A percentile compares a stretch with the other conserved stretches of the same genome.
phyloP scores from a whole-genome alignment of 2,113 vertebrate genomes.

The Oostethus manadensis region DNA sequence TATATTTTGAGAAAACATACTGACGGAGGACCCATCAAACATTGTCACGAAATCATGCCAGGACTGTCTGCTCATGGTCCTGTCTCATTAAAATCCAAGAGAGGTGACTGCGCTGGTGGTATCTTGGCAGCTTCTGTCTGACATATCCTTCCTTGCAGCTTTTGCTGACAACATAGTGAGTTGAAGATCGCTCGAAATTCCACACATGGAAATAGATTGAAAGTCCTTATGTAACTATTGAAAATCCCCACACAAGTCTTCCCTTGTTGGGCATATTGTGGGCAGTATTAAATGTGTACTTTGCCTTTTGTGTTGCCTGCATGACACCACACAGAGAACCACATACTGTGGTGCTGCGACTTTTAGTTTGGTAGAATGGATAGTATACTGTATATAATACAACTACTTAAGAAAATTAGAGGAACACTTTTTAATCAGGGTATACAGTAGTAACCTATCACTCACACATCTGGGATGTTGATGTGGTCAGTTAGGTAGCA shows the following conservation, averaged over 20 bases:
- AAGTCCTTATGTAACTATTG: slow-evolving; percentile 37
- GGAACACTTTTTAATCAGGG: too few relatives aligned
- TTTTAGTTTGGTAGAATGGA: too few relatives aligned
- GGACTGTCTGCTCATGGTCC: slow-evolving; percentile 37
- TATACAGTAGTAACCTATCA: too few relatives aligned
- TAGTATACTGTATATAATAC: too few relatives aligned
- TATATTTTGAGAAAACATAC: slow-evolving; percentile 29
- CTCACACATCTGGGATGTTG: too few relatives aligned
- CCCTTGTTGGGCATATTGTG: neutral
- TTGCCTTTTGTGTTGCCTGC: too few relatives aligned
- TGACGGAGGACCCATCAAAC: slow-evolving; percentile 10
- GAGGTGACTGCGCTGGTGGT: slow-evolving; percentile 17
- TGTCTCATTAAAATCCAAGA: slow-evolving; percentile 50
- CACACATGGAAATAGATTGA: slow-evolving; percentile 35
- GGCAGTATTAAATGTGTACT: too few relatives aligned
- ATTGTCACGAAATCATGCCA: slow-evolving; percentile 43
- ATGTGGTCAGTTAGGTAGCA: too few relatives aligned
- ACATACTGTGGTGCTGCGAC: too few relatives aligned
- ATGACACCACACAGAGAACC: too few relatives aligned
- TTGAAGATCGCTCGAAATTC: slow-evolving; percentile 16
- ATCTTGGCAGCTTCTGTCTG: slow-evolving; percentile 23
- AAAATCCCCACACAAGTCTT: slow-evolving; percentile 9
- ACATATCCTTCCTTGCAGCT: slow-evolving; percentile 16
- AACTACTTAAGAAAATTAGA: too few relatives aligned
- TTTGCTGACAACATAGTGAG: slow-evolving; percentile 29